These are phyloP conservation scores for Parapsyche elsis DNA, from an alignment of 1,140 invertebrate genomes.

Conservation along the genomic window DNA sequence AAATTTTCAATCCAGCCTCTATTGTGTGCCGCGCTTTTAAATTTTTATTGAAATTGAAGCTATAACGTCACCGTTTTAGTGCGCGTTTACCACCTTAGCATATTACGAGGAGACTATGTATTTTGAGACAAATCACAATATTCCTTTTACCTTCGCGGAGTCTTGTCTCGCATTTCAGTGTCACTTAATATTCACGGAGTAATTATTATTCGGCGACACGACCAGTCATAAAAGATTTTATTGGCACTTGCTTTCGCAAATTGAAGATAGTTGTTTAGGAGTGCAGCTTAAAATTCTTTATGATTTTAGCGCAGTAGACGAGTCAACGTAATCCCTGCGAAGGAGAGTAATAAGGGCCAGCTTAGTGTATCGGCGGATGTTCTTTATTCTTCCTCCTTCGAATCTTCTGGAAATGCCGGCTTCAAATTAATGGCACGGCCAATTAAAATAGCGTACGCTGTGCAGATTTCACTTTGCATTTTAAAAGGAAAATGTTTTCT, in stretches of 20 bases:
- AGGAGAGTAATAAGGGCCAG: background rate
- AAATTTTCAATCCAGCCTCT: constrained; percentile 23
- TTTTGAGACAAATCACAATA: constrained; percentile 17
- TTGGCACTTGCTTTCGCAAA: constrained; percentile 53
- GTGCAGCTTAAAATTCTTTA: constrained; percentile 45
- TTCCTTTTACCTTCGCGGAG: background rate
- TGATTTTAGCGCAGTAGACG: constrained; percentile 20
- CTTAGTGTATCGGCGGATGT: background rate
- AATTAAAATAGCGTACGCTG: constrained; percentile 43
- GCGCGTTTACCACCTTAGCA: background rate
- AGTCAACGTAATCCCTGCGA: constrained; percentile 20
- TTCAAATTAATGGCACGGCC: constrained; percentile 49
- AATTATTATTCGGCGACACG: constrained; percentile 55
- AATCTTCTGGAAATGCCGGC: constrained; percentile 30
- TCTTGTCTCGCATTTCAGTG: background rate
- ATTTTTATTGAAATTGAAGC: constrained; percentile 19
- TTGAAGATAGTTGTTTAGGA: constrained; percentile 52
- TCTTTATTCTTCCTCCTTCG: constrained; percentile 14
- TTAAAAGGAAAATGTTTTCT: constrained; percentile 36
- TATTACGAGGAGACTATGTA: background rate
- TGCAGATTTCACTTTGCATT: constrained; percentile 39
- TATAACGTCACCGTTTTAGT: constrained; percentile 1
- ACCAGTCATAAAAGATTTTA: constrained; percentile 50
- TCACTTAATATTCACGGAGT: constrained; percentile 38
- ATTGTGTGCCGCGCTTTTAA: constrained; percentile 2